These are phyloP conservation scores for Lordiphosa stackelbergi DNA, from an alignment of 1,140 invertebrate species.

Conservation along the genomic window DNA sequence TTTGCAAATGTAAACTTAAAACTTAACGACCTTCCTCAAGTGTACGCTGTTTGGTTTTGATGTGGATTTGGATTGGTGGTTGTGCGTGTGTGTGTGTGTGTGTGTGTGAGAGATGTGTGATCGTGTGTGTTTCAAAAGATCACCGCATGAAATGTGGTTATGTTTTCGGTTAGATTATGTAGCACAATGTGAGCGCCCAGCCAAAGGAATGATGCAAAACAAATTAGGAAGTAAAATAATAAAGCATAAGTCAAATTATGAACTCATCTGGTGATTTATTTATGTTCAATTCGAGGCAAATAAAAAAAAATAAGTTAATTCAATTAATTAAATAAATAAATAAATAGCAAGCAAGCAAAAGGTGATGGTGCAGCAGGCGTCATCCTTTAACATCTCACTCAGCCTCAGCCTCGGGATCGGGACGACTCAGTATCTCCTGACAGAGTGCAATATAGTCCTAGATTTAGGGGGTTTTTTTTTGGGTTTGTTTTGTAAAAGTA, in stretches of 20 bases:
- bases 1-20: slow-evolving; percentile 1
- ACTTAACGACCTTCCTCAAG: slow-evolving; percentile 4
- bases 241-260: background rate
- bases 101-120: background rate
- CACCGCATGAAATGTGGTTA: too few species aligned
- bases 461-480: slow-evolving; percentile 10
- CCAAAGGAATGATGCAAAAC: background rate
- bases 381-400: slow-evolving; percentile 24
- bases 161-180: too few species aligned
- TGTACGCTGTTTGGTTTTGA: background rate
- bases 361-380: background rate
- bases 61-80: background rate
- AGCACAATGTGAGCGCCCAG: too few species aligned
- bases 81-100: slow-evolving; percentile 15
- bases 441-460: slow-evolving; percentile 76
- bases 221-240: too few species aligned
- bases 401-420: slow-evolving; percentile 72
- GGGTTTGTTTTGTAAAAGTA: slow-evolving; percentile 13
- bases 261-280: background rate
- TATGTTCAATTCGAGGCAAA: too few species aligned
- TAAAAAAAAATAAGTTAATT: too few species aligned
- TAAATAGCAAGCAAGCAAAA: too few species aligned
- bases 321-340: too few species aligned
- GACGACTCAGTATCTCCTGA: slow-evolving; percentile 75
- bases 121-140: too few species aligned